Base-by-base conservation (phyloP, 2,888 invertebrate genomes). In the Papilio elwesi region DNA sequence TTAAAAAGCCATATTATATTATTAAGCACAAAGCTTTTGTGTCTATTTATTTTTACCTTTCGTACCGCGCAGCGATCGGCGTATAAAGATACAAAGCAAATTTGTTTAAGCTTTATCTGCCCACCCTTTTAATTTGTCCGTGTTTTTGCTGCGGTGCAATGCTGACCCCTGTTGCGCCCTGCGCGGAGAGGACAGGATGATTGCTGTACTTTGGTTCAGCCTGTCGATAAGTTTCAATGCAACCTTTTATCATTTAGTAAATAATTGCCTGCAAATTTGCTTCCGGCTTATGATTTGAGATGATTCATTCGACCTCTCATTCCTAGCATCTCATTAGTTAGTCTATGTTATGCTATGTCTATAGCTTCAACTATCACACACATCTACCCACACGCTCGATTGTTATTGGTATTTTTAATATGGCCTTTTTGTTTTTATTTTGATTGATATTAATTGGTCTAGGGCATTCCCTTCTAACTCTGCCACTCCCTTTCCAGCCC, bases 1-100 rank as follows among this genome's bases (percentile, higher is more conserved):
- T 71, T 71, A 71, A 71, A 71, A 71, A 71, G 71, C 71, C 12
- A 71, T 71, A 71, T 71, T 71, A 67, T 63, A 68, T 53, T 63
- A 63, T 52, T 53, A 59, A 71, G 48, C 38, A 72, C 68, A 64
- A 72, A 68, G 55, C 72, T 38, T 57, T 53, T 47, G 43, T 64
- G 68, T 72, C 49, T 68, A 63, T 68, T 62, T 68, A 63, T 70
- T 53, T 53, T 52, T 47, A 63, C 63, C 43, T 62, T 53, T 47
- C 16, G 59, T 1, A 49, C 57, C 26, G 48, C 26, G 13, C 43
- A 55, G 51, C 62, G 62, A 62, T 62, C 38, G 59, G 47, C 13
- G 15, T 36, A 53, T 53, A 36, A 12, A 13, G 36, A 36, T 62
- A 51, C 66, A 64, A 68, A 68, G 16, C 68, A 64, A 72, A 72